Percentiles rank a stretch among this genome's conserved stretches.
Conservation (phyloP, 2,888 invertebrate genomes). For the Seira musarum region DNA sequence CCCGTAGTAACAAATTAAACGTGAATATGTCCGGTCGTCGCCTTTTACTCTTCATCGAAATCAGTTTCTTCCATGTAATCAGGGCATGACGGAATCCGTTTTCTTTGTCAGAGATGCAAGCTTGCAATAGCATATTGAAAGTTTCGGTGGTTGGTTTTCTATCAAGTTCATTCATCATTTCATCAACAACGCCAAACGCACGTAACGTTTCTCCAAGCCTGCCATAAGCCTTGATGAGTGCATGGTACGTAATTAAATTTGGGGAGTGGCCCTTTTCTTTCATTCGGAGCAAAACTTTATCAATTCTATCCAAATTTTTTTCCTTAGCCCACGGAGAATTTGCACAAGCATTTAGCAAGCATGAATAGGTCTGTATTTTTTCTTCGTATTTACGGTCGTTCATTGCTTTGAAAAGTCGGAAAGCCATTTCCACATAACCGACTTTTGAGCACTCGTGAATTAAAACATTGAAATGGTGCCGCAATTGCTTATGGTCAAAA, state of each 20-base stretch:
- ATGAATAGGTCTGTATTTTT: conserved; percentile 84
- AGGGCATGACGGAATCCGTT: conserved; percentile 88
- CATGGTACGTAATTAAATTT: conserved; percentile 86
- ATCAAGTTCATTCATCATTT: conserved; percentile 77
- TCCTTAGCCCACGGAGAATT: conserved; percentile 80
- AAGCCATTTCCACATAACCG: conserved; percentile 90
- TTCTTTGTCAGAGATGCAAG: conserved; percentile 84
- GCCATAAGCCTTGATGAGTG: conserved; percentile 94
- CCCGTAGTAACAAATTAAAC: conserved; percentile 86
- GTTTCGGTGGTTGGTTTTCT: conserved; percentile 77
- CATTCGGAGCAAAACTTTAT: conserved; percentile 80
- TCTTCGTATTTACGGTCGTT: conserved; percentile 81
- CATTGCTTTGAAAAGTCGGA: conserved; percentile 86
- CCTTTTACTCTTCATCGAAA: conserved; percentile 75
- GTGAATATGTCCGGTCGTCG: conserved; percentile 81
- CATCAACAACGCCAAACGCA: conserved; percentile 88
- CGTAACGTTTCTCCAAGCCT: conserved; percentile 83
- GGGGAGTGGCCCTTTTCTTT: conserved; percentile 78
- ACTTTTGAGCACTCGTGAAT: conserved; percentile 87
- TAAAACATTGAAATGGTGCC: conserved; percentile 86
- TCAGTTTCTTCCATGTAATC: conserved; percentile 88
- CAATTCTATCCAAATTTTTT: conserved; percentile 81
- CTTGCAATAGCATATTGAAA: conserved; percentile 86
- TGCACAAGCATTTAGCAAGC: conserved; percentile 90
- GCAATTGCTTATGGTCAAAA: conserved; percentile 69